Base-by-base conservation (phyloP, 2,797 vertebrate genomes). In the Epinephelus coioides region DNA sequence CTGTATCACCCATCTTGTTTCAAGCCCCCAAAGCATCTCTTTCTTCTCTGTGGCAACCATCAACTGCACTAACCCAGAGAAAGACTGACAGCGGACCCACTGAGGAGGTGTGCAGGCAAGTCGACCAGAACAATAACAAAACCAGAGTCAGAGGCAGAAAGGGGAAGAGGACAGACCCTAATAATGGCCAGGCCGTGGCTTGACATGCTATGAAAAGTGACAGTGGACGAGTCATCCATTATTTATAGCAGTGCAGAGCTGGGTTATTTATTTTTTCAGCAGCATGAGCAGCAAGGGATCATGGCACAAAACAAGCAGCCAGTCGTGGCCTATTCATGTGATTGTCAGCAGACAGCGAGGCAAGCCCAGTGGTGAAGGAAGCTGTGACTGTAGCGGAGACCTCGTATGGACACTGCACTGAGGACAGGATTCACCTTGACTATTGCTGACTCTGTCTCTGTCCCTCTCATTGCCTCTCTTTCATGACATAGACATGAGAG, bases 181-280 rank as follows among this genome's bases (percentile, higher is more conserved):
- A 96, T 95, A 95, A 96, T 95, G 94, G 87, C 90, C 88, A 30
- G 89, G 93, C 92, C 83, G 40, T 86, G 88, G 85, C 91, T 93
- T 95, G 95, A 95, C 91, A 90, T 84, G 89, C 90, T 90, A 96
- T 95, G 92, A 94, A 94, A 96, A 95, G 93, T 95, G 95, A 96
- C 95, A 96, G 93, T 90, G 90, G 95, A 95, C 94, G 88, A 95
- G 94, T 94, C 95, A 96, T 96, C 91, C 95, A 96, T 96, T 96
- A 96, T 96, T 96, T 95, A 96, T 95, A 94, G 94, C 88, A 84
- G 87, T 83, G 87, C 85, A 84, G 87, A 92, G 91, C 92, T 78
- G 86, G 84, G 90, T 93, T 95, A 92, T 95, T 95, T 95, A 73
- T 96, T 95, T 95, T 95, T 93, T 92, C 94, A 88, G 92, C 91